Conservation (phyloP, 2,113 vertebrate species). For the Lamprotornis superbus region DNA sequence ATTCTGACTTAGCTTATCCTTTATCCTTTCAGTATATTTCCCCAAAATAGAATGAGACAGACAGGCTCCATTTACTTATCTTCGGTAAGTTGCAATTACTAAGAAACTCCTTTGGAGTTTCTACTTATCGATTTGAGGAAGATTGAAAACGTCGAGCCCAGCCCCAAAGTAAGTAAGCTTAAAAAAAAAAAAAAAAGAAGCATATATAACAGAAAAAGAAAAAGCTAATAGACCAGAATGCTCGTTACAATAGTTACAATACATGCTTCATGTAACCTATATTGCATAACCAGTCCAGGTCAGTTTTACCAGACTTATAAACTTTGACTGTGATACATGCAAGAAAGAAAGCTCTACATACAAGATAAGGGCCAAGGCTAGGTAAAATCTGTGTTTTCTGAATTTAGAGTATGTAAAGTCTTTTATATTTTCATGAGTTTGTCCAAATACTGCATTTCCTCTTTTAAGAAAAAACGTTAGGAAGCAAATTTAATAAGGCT, state of each 20-base stretch:
- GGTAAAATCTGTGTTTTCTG: background rate
- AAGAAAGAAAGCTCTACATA: background rate
- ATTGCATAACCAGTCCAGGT: background rate
- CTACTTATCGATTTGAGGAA: background rate
- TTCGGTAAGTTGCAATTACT: background rate
- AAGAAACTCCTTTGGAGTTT: background rate
- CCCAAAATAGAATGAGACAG: background rate
- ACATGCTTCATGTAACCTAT: background rate
- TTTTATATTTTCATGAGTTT: background rate
- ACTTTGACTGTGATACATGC: background rate
- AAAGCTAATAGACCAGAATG: background rate
- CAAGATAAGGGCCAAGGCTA: background rate
- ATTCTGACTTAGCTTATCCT: background rate
- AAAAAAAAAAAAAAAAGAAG: background rate
- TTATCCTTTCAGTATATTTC: background rate
- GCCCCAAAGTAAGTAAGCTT: background rate
- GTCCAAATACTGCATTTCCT: background rate
- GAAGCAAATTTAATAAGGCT: background rate
- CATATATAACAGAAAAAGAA: background rate
- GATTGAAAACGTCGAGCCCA: background rate
- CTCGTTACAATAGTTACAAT: background rate
- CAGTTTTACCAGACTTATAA: background rate
- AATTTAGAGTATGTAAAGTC: background rate
- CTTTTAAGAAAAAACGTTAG: background rate
- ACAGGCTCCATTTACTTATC: background rate